These are phyloP conservation scores for Sturnus vulgaris DNA, from an alignment of 2,113 vertebrate genomes.

Conservation along the genomic window DNA sequence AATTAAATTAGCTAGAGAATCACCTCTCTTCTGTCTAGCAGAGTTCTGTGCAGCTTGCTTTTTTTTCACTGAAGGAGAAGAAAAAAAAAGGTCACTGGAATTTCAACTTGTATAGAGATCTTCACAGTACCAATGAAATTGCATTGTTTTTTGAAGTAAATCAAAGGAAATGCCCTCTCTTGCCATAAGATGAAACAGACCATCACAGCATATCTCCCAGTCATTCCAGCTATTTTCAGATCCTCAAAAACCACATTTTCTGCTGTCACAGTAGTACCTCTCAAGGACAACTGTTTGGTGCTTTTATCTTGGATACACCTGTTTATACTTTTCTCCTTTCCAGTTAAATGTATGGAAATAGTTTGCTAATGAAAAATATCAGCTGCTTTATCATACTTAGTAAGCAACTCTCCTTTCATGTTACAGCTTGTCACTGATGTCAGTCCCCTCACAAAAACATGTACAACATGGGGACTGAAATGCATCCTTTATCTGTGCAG, in stretches of 20 bases:
- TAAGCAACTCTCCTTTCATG: background rate
- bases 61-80: constrained; percentile 61
- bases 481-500: background rate
- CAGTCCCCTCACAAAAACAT: accelerated
- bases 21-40: constrained; percentile 11
- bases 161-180: background rate
- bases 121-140: background rate
- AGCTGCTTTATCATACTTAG: background rate
- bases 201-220: background rate
- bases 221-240: background rate
- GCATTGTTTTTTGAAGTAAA: background rate
- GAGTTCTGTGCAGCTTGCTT: constrained; percentile 15
- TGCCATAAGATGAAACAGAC: background rate
- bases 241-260: background rate
- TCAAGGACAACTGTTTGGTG: background rate
- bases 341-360: background rate
- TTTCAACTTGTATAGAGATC: background rate
- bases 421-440: background rate
- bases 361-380: background rate
- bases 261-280: background rate
- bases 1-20: constrained; percentile 30
- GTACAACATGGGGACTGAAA: background rate
- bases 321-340: background rate
- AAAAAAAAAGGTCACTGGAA: background rate
- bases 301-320: background rate